Conservation (phyloP, 2,888 invertebrate genomes). For the Phyllotreta cruciferae region DNA sequence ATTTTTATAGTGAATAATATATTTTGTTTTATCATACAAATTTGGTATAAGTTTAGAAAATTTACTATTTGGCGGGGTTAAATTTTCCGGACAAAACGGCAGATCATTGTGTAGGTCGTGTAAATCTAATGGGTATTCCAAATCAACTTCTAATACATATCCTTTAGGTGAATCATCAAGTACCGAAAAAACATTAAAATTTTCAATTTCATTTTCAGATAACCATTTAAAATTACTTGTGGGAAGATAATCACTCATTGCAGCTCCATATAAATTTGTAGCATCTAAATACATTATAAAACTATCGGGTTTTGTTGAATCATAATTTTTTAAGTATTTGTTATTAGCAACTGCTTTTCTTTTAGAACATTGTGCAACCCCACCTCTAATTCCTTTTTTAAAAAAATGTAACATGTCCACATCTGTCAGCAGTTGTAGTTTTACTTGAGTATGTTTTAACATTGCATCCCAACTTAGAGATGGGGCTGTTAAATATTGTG, state of each 20-base stretch:
- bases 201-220: not conserved
- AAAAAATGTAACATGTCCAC: constrained; percentile 37
- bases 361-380: constrained; percentile 48
- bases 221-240: constrained; percentile 1
- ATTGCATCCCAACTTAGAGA: constrained; percentile 18
- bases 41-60: constrained; percentile 43
- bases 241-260: constrained; percentile 2
- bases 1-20: constrained; percentile 50
- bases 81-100: constrained; percentile 48
- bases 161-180: constrained; percentile 7
- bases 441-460: constrained; percentile 13
- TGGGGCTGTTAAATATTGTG: constrained; percentile 25
- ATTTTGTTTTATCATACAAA: constrained; percentile 44
- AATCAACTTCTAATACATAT: constrained; percentile 19
- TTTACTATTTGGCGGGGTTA: constrained; percentile 30
- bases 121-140: constrained; percentile 30
- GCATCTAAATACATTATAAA: constrained; percentile 20
- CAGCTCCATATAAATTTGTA: constrained; percentile 19
- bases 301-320: constrained; percentile 22
- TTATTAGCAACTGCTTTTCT: constrained; percentile 49
- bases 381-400: constrained; percentile 49
- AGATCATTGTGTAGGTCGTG: constrained; percentile 49
- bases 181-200: constrained; percentile 1
- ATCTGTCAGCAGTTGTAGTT: constrained; percentile 24
- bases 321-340: constrained; percentile 41